Evolutionary conservation across 2,888 invertebrate genomes (phyloP), one percentile per base, ranked within the genome.

Genomic region (Netelia inedita): DNA sequence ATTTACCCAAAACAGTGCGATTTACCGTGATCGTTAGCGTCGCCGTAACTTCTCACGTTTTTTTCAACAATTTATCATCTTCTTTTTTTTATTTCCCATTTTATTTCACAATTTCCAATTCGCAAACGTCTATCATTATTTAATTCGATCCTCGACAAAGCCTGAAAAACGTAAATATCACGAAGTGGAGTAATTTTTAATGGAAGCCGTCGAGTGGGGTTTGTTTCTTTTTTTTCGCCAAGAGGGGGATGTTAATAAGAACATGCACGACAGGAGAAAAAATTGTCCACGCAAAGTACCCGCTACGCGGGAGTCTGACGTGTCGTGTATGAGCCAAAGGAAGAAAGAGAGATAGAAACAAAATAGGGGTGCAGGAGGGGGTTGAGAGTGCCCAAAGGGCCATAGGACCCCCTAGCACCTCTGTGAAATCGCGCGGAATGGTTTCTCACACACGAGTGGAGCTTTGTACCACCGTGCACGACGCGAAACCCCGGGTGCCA

Each of bases 391-490:
- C 46, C 46, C 46, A 14, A 46, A 46, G 46, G 46, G 46, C 50
- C 65, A 28, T 2, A n/a, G 68, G 57, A 66, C 85, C 88, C 87
- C 86, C 85, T 81, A 79, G 68, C 79, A 83, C 72, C 82, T 87
- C 88, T 92, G 92, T 92, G 92, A 92, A 92, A 91, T 92, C 91
- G 90, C 87, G 88, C 87, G 92, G 92, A 92, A 92, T 92, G 89
- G 91, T 92, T 92, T 92, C 92, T 92, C 92, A 92, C 92, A 92
- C 92, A 88, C 91, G 90, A 92, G 65, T 91, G 92, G 92, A 92
- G 91, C 87, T 90, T 92, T 88, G 91, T 87, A 91, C 72, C 92
- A 91, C 93, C 91, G 90, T 92, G 88, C 90, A 71, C 68, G 81
- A 5, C 84, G 89, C 88, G 87, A 86, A 86, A 86, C 88, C 87